Base-by-base conservation (phyloP, 1,140 invertebrate species). In the Drosophila oshimai region DNA sequence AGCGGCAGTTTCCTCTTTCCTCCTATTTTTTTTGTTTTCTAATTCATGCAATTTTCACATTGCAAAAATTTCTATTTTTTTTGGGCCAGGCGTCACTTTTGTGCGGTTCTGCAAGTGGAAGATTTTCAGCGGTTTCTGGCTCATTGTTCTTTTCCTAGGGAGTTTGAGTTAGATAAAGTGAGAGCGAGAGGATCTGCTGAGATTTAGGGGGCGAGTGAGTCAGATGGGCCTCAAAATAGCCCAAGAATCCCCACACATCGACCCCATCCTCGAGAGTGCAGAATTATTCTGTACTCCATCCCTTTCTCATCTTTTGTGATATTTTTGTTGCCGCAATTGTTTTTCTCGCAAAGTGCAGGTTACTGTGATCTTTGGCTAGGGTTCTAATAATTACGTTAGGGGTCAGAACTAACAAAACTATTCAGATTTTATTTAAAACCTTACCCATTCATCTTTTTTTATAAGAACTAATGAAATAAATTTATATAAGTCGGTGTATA, bases 1-100 rank as follows among this genome's bases (percentile, higher is more conserved):
- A 45, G 33, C 44, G 31, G 24, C 45, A 36, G 64, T 22, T 65
- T 29, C 20, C 17, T 42, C 20, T 41, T 39, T 28, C 28, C 22
- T 15, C 26, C 10, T 12, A 20, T 37, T 29, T 42, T 44, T 29
- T 37, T 68, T 55, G 26, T 46, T 70, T 57, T 70, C 65, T 89
- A 84, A 75, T 89, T 89, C 86, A 79, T 86, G 79, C 70, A 76
- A 76, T 89, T 79, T 89, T 64, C 55, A 49, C 68, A 71, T 72
- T 60, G 68, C 68, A 53, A 62, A 62, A 70, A 53, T 72, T 60
- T 69, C 17, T 60, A 3, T 26, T 31, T 41, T 64, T 68, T 68
- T 68, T 60, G 37, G 44, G 46, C 29, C 45, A 71, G 45, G 29
- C 67, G 67, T 45, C 50, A 51, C 54, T 71, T 60, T 47, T 50